Evolutionary conservation across 1,140 invertebrate species (phyloP).

Genomic region (Habropoda laboriosa): DNA sequence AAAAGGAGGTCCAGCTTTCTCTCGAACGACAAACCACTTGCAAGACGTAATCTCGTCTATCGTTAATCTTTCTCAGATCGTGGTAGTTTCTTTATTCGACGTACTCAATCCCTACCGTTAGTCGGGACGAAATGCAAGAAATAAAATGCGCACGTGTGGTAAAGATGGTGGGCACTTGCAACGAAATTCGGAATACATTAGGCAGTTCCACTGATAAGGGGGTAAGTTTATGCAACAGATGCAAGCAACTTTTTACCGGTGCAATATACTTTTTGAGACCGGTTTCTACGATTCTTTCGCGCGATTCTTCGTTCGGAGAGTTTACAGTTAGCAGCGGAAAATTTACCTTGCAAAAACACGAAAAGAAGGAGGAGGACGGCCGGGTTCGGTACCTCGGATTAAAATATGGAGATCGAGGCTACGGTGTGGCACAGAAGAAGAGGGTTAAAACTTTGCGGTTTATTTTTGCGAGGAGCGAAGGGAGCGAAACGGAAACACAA

Average conservation of each 20-base stretch:
- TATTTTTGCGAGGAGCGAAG: conserved; percentile 22
- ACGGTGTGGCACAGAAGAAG: too few relatives aligned
- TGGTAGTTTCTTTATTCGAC: neutral
- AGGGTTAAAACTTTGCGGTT: neutral
- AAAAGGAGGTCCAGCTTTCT: conserved; percentile 25
- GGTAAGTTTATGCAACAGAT: neutral
- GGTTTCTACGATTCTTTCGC: too few relatives aligned
- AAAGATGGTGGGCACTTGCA: neutral
- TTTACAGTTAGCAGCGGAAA: too few relatives aligned
- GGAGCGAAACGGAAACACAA: conserved; percentile 26
- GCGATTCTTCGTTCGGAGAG: neutral
- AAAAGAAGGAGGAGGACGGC: neutral
- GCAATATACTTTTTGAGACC: neutral
- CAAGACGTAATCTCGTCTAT: conserved; percentile 5
- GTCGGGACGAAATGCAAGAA: neutral
- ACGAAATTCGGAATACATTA: neutral
- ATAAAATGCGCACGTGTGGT: too few relatives aligned
- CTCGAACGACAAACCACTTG: neutral
- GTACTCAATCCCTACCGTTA: too few relatives aligned
- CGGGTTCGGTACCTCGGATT: too few relatives aligned
- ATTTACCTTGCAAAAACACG: neutral
- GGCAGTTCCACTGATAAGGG: neutral
- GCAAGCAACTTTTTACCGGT: neutral
- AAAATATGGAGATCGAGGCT: neutral
- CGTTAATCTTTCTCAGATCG: neutral